Conservation (phyloP, 2,113 vertebrate species). For the Lynx canadensis region DNA sequence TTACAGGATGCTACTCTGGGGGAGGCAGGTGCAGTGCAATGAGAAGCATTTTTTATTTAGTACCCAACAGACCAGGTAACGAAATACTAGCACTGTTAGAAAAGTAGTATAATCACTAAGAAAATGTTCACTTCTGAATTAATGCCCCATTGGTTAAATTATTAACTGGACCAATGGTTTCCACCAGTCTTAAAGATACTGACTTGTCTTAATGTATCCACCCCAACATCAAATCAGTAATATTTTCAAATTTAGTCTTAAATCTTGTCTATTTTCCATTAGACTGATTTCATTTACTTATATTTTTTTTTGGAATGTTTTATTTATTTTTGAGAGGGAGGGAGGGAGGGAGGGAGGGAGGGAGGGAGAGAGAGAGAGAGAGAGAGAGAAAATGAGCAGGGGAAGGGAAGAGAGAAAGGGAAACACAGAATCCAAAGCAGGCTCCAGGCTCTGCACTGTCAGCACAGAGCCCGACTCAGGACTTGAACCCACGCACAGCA, state of each 20-base stretch:
- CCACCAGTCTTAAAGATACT: slow-evolving; percentile 8
- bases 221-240: neutral
- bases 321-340: too few relatives aligned
- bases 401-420: too few relatives aligned
- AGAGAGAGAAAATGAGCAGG: too few relatives aligned
- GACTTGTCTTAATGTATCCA: neutral
- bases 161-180: slow-evolving; percentile 40
- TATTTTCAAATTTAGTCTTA: neutral
- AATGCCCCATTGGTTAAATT: slow-evolving; percentile 17
- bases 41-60: slow-evolving; percentile 59
- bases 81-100: slow-evolving; percentile 62
- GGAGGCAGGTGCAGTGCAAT: slow-evolving; percentile 45
- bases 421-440: too few relatives aligned
- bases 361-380: too few relatives aligned
- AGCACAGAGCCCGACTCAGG: too few relatives aligned
- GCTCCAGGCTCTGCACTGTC: too few relatives aligned
- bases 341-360: too few relatives aligned
- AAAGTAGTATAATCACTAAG: neutral
- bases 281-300: neutral
- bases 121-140: slow-evolving; percentile 57
- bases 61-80: slow-evolving; percentile 31
- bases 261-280: neutral
- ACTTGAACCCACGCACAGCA: too few relatives aligned
- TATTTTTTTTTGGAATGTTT: too few relatives aligned
- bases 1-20: slow-evolving; percentile 1